Conservation (phyloP, 2,113 vertebrate species). For the Rhizomys pruinosus region DNA sequence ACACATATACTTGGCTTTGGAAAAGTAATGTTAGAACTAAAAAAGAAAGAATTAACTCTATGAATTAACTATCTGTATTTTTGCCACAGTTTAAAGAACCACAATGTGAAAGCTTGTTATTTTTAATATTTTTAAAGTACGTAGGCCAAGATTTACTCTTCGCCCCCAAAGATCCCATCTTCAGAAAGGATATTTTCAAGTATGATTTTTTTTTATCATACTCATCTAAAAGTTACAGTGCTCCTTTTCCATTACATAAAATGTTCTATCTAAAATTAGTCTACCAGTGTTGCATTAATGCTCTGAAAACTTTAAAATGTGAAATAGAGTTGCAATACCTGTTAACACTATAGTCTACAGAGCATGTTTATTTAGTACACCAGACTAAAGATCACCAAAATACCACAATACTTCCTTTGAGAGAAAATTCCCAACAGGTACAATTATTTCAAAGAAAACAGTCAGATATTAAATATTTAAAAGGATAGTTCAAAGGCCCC, state of each 20-base stretch:
- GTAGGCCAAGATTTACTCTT: background rate
- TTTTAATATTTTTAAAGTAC: background rate
- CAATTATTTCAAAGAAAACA: slow-evolving; percentile 54
- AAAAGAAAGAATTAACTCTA: slow-evolving; percentile 23
- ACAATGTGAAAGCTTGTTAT: background rate
- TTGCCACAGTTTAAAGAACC: background rate
- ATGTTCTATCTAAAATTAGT: background rate
- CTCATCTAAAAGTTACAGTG: slow-evolving; percentile 37
- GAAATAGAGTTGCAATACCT: background rate
- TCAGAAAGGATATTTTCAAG: slow-evolving; percentile 13
- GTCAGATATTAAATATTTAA: background rate
- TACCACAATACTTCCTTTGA: background rate
- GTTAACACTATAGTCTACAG: background rate
- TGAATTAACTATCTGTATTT: background rate
- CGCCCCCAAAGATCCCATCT: background rate
- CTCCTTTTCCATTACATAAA: background rate
- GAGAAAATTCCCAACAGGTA: slow-evolving; percentile 10
- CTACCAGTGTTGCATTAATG: background rate
- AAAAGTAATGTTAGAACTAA: background rate
- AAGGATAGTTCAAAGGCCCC: slow-evolving; percentile 13
- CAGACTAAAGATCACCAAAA: background rate
- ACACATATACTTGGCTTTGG: background rate
- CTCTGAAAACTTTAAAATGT: slow-evolving; percentile 49
- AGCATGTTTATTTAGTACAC: background rate
- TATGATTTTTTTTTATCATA: background rate